phyloP scores from a whole-genome alignment of 2,113 vertebrate genomes.

The Malurus cyaneus region DNA sequence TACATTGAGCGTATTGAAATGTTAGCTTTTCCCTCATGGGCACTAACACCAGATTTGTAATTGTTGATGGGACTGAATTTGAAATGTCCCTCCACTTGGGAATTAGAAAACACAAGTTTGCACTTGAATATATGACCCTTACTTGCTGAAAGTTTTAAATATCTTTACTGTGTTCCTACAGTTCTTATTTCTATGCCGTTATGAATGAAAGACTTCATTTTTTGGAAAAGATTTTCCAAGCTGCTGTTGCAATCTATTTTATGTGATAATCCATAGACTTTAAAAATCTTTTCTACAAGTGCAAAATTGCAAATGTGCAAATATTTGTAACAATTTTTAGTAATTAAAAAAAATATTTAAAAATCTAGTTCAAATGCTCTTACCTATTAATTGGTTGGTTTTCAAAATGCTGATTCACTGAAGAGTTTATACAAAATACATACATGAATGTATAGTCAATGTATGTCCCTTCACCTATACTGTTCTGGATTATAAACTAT shows the following conservation, averaged over 20 bases:
- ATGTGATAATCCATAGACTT: background rate
- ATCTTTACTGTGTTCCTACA: background rate
- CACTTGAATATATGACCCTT: background rate
- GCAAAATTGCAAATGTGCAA: background rate
- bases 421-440: background rate
- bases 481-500: background rate
- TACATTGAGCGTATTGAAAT: conserved; percentile 45
- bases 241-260: background rate
- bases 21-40: conserved; percentile 33
- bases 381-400: background rate
- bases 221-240: background rate
- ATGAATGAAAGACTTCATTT: background rate
- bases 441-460: background rate
- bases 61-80: background rate
- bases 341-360: background rate
- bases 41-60: conserved; percentile 9
- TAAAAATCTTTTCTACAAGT: background rate
- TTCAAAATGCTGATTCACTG: background rate
- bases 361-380: background rate
- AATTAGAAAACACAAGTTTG: background rate
- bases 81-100: conserved; percentile 21
- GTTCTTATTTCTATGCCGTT: background rate
- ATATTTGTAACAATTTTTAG: background rate
- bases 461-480: background rate
- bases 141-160: background rate